Conservation (phyloP, 2,113 vertebrate species). For the Carassius carassius region DNA sequence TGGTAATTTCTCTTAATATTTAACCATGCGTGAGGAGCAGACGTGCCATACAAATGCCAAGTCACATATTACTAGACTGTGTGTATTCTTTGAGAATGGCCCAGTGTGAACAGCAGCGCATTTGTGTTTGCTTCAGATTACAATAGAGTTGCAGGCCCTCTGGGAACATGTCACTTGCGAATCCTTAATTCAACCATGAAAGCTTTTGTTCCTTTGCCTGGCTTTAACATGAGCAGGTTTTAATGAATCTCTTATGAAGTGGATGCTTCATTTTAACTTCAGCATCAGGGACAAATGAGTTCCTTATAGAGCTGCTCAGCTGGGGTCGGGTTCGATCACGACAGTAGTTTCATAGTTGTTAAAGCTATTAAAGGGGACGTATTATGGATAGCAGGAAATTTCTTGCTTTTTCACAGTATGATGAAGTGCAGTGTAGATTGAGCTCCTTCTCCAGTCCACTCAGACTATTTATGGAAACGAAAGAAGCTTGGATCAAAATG, state of each 20-base stretch:
- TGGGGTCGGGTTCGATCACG: neutral
- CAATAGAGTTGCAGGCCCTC: conserved; percentile 23
- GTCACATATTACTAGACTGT: conserved; percentile 26
- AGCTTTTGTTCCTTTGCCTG: conserved; percentile 26
- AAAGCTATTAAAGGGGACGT: neutral
- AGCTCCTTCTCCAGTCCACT: neutral
- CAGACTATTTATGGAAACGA: neutral
- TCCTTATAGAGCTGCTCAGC: neutral
- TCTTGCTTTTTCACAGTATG: neutral
- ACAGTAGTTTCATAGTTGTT: neutral
- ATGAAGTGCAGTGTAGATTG: neutral
- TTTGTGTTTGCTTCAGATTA: conserved; percentile 30
- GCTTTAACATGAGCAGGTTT: conserved; percentile 2
- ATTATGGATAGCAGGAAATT: neutral
- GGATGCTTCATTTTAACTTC: conserved; percentile 7
- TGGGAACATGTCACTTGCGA: conserved; percentile 15
- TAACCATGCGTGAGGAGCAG: conserved; percentile 41
- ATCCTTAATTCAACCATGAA: conserved; percentile 42
- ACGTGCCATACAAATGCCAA: neutral
- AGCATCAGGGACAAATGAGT: neutral
- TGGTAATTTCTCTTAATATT: conserved; percentile 42
- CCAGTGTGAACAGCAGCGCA: neutral
- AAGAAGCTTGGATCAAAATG: neutral
- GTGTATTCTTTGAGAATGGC: neutral
- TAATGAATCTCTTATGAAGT: conserved; percentile 20